Conservation (phyloP, 1,140 invertebrate genomes). For the Drosophila bocki region DNA sequence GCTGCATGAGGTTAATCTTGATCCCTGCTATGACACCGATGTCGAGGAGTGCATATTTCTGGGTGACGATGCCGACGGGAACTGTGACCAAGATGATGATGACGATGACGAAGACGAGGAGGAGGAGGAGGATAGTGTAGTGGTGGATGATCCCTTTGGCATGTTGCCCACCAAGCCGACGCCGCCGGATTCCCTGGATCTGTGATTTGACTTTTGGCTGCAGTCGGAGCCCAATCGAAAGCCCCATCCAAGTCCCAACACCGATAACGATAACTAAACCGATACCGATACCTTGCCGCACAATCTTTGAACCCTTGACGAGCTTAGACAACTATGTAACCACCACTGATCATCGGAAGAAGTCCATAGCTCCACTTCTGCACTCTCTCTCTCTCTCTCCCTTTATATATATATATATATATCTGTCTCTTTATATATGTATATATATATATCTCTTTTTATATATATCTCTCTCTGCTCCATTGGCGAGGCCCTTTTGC, state of each 20-base stretch:
- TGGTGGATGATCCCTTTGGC: conserved; percentile 82
- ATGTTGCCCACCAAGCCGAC: conserved; percentile 82
- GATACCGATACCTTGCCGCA: conserved; percentile 32
- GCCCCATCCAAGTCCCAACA: conserved; percentile 10
- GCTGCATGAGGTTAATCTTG: conserved; percentile 82
- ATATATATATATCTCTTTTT: background rate
- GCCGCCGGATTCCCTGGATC: conserved; percentile 84
- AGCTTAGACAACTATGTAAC: conserved; percentile 62
- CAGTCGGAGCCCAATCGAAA: conserved; percentile 39
- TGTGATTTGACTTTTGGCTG: conserved; percentile 85
- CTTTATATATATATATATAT: background rate
- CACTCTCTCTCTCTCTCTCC: background rate
- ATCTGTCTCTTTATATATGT: background rate
- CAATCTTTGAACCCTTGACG: conserved; percentile 62
- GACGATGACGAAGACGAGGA: conserved; percentile 72
- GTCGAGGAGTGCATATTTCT: conserved; percentile 87
- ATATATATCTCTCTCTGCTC: conserved; percentile 5
- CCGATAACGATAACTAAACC: background rate
- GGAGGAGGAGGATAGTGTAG: conserved; percentile 65
- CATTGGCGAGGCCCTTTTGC: conserved; percentile 2
- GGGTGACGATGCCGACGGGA: conserved; percentile 71
- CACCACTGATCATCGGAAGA: conserved; percentile 40
- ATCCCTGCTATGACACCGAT: conserved; percentile 85
- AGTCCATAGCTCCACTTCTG: conserved; percentile 3
- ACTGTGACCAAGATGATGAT: conserved; percentile 9